These are phyloP conservation scores for Lordiphosa collinella DNA, from an alignment of 1,140 invertebrate species.

Conservation along the genomic window DNA sequence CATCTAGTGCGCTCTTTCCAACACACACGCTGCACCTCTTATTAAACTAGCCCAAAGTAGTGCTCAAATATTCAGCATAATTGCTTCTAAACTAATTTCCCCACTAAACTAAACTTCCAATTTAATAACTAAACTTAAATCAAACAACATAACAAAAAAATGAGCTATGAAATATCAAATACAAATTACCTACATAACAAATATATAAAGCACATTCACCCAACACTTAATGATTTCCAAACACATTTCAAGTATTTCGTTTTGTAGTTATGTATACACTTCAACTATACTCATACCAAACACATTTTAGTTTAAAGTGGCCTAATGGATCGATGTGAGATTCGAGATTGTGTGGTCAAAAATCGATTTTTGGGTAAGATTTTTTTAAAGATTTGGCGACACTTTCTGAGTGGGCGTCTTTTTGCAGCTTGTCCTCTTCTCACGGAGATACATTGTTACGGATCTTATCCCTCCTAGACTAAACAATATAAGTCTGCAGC, in stretches of 20 bases:
- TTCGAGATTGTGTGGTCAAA: too few species aligned
- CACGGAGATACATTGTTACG: too few species aligned
- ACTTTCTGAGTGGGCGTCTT: too few species aligned
- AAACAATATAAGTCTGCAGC: too few species aligned
- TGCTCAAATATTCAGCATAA: slow-evolving; percentile 48
- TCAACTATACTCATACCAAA: neutral
- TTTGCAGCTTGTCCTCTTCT: too few species aligned
- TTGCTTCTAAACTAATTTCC: slow-evolving; percentile 52
- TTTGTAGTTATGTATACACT: neutral
- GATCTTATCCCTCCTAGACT: too few species aligned
- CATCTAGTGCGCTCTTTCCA: slow-evolving; percentile 58
- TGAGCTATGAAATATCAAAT: slow-evolving; percentile 75
- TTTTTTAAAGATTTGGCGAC: too few species aligned
- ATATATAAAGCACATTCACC: slow-evolving; percentile 70
- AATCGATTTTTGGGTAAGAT: too few species aligned
- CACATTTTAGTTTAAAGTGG: too few species aligned
- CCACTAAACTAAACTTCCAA: slow-evolving; percentile 59
- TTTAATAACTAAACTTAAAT: slow-evolving; percentile 41
- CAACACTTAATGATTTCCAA: slow-evolving; percentile 29
- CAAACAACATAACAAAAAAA: slow-evolving; percentile 57
- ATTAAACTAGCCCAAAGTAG: slow-evolving; percentile 51
- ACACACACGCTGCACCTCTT: slow-evolving; percentile 61
- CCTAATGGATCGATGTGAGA: too few species aligned
- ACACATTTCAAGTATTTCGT: slow-evolving; percentile 12
- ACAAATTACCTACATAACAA: slow-evolving; percentile 68